These are phyloP conservation scores for Psittacula cyanocephala DNA, from an alignment of 2,113 vertebrate genomes.

Conservation along the genomic window DNA sequence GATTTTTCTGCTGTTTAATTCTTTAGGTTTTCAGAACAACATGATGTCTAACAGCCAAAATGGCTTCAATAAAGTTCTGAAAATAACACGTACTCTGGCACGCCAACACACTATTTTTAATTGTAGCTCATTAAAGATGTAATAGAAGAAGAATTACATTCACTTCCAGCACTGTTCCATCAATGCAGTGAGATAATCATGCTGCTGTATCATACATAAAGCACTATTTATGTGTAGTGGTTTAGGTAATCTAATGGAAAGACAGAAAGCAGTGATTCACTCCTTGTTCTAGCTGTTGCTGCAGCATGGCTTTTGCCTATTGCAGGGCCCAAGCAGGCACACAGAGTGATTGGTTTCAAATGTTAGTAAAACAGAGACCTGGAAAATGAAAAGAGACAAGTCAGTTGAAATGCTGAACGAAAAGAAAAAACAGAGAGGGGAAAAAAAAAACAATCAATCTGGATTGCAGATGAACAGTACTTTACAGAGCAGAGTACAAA, in stretches of 20 bases:
- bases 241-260: slow-evolving; percentile 46
- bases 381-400: not conserved
- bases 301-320: not conserved
- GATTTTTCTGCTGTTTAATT: not conserved
- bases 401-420: not conserved
- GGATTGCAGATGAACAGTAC: slow-evolving; percentile 6
- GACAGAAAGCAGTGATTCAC: slow-evolving; percentile 52
- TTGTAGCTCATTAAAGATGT: slow-evolving; percentile 66
- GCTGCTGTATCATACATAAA: slow-evolving; percentile 28
- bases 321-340: not conserved
- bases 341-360: slow-evolving; percentile 1
- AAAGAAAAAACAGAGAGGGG: not conserved
- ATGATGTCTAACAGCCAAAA: not conserved
- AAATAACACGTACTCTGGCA: slow-evolving; percentile 54
- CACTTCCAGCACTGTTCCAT: slow-evolving; percentile 55
- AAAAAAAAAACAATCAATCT: not conserved
- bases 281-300: slow-evolving; percentile 1
- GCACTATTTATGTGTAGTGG: slow-evolving; percentile 11
- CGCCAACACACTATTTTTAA: slow-evolving; percentile 68
- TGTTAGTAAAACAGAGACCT: slow-evolving; percentile 6
- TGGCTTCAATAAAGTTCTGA: slow-evolving; percentile 38
- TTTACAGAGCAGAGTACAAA: slow-evolving; percentile 2
- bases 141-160: slow-evolving; percentile 65
- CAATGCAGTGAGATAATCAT: slow-evolving; percentile 40
- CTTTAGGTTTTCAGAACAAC: not conserved